These are phyloP conservation scores for Sclerodermus sp. DNA, from an alignment of 2,888 invertebrate species.

Conservation along the genomic window DNA sequence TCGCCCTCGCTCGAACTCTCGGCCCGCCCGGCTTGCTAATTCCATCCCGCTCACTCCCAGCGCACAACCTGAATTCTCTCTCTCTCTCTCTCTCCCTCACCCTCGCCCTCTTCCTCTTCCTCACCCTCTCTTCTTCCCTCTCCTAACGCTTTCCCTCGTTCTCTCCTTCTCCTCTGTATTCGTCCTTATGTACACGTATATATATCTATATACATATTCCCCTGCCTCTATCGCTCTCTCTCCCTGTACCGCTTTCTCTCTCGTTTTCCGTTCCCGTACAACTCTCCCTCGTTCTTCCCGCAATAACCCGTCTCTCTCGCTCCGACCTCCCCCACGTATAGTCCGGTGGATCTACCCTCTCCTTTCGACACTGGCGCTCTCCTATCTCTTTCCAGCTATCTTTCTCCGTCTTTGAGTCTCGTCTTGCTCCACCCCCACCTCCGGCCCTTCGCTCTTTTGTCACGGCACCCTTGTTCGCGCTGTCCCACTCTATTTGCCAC, in stretches of 20 bases:
- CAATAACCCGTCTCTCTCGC: too few relatives aligned
- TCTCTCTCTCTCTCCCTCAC: slow-evolving; percentile 22
- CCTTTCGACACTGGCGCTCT: slow-evolving; percentile 10
- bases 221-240: slow-evolving; percentile 11
- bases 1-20: slow-evolving; percentile 35
- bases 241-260: slow-evolving; percentile 22
- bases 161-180: slow-evolving; percentile 6
- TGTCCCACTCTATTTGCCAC: slow-evolving; percentile 51
- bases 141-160: too few relatives aligned
- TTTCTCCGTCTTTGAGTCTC: slow-evolving; percentile 10
- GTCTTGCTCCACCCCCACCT: slow-evolving; percentile 23
- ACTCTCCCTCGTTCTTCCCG: background rate
- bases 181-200: slow-evolving; percentile 4
- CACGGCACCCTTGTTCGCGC: slow-evolving; percentile 53
- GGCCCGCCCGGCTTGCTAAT: slow-evolving; percentile 27
- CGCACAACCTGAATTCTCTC: too few relatives aligned
- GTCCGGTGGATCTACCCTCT: background rate
- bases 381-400: slow-evolving; percentile 3
- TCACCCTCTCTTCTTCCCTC: slow-evolving; percentile 21
- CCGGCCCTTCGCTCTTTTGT: slow-evolving; percentile 50
- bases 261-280: background rate
- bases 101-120: slow-evolving; percentile 17
- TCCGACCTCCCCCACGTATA: background rate
- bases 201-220: background rate
- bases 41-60: slow-evolving; percentile 18